Evolutionary conservation across 1,140 invertebrate species (phyloP).

Genomic region (Drosophila pachea): DNA sequence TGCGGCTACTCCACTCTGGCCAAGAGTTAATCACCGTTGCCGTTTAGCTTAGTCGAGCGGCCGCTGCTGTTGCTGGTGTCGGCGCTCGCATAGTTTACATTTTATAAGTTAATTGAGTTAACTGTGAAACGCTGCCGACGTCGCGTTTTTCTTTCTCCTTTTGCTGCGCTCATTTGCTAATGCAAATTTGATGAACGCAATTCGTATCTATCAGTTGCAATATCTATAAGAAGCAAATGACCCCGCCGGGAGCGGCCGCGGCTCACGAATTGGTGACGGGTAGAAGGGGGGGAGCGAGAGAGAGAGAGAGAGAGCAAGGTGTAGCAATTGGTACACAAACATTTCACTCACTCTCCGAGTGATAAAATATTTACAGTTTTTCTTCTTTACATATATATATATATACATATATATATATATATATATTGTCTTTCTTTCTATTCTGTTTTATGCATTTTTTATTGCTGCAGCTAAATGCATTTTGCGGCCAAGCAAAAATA

Average conservation of each 20-base stretch:
- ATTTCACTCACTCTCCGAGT: neutral
- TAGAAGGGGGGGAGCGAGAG: too few relatives aligned
- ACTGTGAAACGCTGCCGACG: slow-evolving; percentile 65
- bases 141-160: slow-evolving; percentile 1
- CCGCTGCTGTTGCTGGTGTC: slow-evolving; percentile 26
- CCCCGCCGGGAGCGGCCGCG: neutral
- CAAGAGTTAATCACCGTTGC: slow-evolving; percentile 75
- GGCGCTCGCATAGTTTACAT: slow-evolving; percentile 69
- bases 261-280: too few relatives aligned
- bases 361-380: slow-evolving; percentile 45
- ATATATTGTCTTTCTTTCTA: slow-evolving; percentile 6
- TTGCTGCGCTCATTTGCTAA: slow-evolving; percentile 60
- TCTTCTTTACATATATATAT: too few relatives aligned
- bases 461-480: slow-evolving; percentile 51
- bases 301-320: too few relatives aligned
- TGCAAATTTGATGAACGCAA: slow-evolving; percentile 57
- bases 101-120: slow-evolving; percentile 78
- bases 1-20: slow-evolving; percentile 38
- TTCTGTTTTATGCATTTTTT: slow-evolving; percentile 10
- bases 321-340: neutral
- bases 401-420: too few relatives aligned
- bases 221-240: slow-evolving; percentile 18
- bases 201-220: slow-evolving; percentile 27
- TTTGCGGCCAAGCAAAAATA: slow-evolving; percentile 53
- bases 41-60: slow-evolving; percentile 61